phyloP scores from a whole-genome alignment of 2,797 vertebrate species.

The Columba guinea region DNA sequence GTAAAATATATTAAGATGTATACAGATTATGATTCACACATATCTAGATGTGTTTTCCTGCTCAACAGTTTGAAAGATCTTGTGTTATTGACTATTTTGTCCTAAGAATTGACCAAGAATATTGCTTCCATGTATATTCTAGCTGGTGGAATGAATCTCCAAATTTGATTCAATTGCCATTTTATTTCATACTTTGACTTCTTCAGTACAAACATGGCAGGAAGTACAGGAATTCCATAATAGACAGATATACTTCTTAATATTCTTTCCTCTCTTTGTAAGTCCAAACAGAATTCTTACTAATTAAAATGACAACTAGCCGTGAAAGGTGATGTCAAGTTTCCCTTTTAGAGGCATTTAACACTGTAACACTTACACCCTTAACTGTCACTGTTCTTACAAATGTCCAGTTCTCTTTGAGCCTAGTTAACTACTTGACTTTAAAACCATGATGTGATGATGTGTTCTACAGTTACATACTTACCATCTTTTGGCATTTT shows the following conservation, averaged over 20 bases:
- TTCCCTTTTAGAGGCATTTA: background rate
- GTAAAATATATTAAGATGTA: background rate
- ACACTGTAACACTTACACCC: background rate
- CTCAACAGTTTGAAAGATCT: background rate
- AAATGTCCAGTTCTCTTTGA: background rate
- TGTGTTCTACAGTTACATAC: background rate
- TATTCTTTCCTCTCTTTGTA: background rate
- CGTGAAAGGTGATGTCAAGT: background rate
- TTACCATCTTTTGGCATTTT: background rate
- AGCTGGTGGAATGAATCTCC: background rate
- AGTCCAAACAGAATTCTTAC: background rate
- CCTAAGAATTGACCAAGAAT: background rate
- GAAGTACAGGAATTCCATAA: background rate
- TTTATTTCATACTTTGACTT: background rate
- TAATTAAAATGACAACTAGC: background rate
- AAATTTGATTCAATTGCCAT: background rate
- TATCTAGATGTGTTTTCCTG: background rate
- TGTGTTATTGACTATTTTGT: background rate
- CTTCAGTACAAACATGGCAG: background rate
- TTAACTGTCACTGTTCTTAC: background rate
- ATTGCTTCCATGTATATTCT: background rate
- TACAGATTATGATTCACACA: background rate
- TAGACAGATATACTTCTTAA: fast-evolving
- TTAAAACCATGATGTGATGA: background rate
- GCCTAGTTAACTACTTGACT: background rate